Conservation (phyloP, 2,888 invertebrate genomes). For the Dysmachus trigonus region DNA sequence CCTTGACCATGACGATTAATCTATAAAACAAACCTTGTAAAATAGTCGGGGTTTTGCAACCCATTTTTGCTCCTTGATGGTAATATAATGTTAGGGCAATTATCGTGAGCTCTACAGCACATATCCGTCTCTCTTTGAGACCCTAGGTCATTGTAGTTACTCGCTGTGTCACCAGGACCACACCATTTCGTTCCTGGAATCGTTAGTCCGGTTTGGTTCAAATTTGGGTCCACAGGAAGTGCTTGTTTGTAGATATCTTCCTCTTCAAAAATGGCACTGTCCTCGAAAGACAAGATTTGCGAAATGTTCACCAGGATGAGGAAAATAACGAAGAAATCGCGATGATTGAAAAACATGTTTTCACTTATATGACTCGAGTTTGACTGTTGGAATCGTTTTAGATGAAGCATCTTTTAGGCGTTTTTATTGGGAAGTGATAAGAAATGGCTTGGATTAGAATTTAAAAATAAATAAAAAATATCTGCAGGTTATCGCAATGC, state of each 20-base stretch:
- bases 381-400: background rate
- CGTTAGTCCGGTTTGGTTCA: slow-evolving; percentile 55
- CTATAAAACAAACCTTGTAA: slow-evolving; percentile 58
- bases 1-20: background rate
- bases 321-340: background rate
- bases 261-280: slow-evolving; percentile 62
- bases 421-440: background rate
- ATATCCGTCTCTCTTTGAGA: slow-evolving; percentile 81
- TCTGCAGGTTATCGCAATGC: background rate
- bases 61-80: slow-evolving; percentile 55
- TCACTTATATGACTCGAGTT: background rate
- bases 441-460: background rate
- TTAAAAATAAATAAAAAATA: background rate
- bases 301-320: background rate
- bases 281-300: slow-evolving; percentile 47
- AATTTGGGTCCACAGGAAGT: slow-evolving; percentile 55
- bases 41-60: slow-evolving; percentile 59
- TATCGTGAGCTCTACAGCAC: slow-evolving; percentile 88
- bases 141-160: slow-evolving; percentile 81
- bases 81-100: slow-evolving; percentile 61
- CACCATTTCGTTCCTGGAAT: slow-evolving; percentile 90
- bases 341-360: background rate
- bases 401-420: background rate
- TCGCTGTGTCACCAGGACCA: slow-evolving; percentile 84
- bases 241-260: slow-evolving; percentile 62